Conservation (phyloP, 92 coral and sea anemone genomes). For the Siderastrea siderea region DNA sequence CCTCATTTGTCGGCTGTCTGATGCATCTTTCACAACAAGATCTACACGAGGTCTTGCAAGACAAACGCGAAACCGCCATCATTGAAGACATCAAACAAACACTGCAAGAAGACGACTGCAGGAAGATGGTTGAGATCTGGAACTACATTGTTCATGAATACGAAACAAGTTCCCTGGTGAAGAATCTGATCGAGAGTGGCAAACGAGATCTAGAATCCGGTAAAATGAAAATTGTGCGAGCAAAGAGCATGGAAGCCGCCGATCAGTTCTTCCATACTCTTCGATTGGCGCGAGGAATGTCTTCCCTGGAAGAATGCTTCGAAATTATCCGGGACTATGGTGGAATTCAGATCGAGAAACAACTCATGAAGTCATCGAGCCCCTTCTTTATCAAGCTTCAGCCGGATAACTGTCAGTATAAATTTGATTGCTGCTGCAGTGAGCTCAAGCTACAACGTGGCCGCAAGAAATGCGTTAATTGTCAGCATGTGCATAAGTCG, state of each 20-base stretch:
- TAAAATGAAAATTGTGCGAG: conserved; percentile 66
- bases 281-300: conserved; percentile 25
- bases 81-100: neutral
- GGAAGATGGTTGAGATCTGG: neutral
- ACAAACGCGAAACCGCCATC: neutral
- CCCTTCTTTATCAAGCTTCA: conserved; percentile 57
- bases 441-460: neutral
- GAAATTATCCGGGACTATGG: conserved; percentile 69
- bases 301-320: conserved; percentile 26
- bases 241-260: conserved; percentile 58
- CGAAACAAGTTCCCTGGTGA: conserved; percentile 53
- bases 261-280: conserved; percentile 55
- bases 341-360: conserved; percentile 47
- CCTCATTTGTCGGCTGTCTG: conserved; percentile 1
- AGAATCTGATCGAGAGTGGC: conserved; percentile 31
- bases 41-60: neutral
- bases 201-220: conserved; percentile 16
- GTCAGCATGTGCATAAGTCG: conserved; percentile 54
- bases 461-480: conserved; percentile 30
- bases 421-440: conserved; percentile 44
- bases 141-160: neutral
- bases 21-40: conserved; percentile 16
- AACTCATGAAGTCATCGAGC: conserved; percentile 51
- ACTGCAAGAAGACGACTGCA: neutral
- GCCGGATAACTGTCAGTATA: conserved; percentile 16